Percentiles rank a stretch among this genome's conserved stretches.
phyloP scores from a whole-genome alignment of 2,113 vertebrate genomes.

The Bombycilla garrulus region DNA sequence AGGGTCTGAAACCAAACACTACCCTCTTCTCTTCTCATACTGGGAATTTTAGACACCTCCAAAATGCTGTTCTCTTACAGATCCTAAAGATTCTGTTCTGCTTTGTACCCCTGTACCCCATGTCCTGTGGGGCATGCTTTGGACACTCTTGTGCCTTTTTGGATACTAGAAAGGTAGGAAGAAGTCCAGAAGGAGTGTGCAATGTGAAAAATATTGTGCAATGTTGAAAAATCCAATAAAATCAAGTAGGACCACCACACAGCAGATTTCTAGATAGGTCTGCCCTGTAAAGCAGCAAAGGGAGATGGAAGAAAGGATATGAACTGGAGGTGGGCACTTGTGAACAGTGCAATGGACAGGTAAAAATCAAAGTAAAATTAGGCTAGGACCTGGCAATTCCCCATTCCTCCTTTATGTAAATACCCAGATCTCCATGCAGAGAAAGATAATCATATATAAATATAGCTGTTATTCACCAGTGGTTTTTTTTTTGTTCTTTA shows the following conservation, averaged over 20 bases:
- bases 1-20: neutral
- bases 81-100: neutral
- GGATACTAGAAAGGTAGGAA: neutral
- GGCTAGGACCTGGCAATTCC: neutral
- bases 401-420: neutral
- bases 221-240: neutral
- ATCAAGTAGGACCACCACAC: neutral
- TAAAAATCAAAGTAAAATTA: neutral
- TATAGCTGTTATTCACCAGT: neutral
- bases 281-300: neutral
- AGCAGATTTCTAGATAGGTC: neutral
- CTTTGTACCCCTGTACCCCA: neutral
- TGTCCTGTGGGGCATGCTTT: neutral
- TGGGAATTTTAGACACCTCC: neutral
- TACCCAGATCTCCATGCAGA: neutral
- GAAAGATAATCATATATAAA: neutral
- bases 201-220: neutral
- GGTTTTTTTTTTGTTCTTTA: neutral
- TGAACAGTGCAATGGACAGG: neutral
- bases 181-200: neutral
- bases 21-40: neutral
- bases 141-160: neutral
- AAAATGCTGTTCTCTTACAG: neutral
- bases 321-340: neutral
- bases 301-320: neutral